phyloP scores from a whole-genome alignment of 2,113 vertebrate genomes.

The Phaethon lepturus region DNA sequence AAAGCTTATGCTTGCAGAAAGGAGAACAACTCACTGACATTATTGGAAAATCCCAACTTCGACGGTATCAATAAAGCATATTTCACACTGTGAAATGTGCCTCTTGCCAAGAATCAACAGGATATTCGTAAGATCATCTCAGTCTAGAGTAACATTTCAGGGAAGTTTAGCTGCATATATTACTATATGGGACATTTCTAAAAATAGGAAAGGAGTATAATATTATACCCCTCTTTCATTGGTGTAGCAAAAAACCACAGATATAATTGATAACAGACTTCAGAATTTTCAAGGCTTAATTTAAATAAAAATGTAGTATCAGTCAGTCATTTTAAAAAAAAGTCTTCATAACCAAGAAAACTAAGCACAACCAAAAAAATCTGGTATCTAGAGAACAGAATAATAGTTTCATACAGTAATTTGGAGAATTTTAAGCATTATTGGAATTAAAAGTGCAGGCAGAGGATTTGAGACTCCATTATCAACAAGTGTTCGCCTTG shows the following conservation, averaged over 20 bases:
- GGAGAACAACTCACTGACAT: background rate
- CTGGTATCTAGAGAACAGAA: background rate
- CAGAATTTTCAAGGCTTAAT: no score
- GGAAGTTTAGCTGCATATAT: background rate
- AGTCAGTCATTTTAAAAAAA: background rate
- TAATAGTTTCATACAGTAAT: background rate
- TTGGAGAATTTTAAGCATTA: background rate
- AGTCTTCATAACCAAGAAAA: background rate
- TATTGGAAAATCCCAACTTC: background rate
- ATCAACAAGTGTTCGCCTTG: background rate
- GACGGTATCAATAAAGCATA: background rate
- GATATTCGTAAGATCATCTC: background rate
- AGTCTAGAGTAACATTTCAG: background rate
- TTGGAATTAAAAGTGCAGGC: background rate
- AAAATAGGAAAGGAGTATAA: background rate
- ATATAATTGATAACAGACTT: no score
- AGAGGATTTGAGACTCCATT: background rate
- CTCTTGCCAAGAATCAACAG: background rate
- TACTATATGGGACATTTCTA: background rate
- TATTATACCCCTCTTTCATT: background rate
- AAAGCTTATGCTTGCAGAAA: background rate
- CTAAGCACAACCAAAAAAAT: background rate
- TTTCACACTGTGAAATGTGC: background rate
- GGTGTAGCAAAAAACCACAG: rapidly evolving
- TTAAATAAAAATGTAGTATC: background rate